Evolutionary conservation across 2,888 invertebrate species (phyloP), one percentile per base, ranked within the genome.

Genomic region (Eudasyphora cyanicolor): DNA sequence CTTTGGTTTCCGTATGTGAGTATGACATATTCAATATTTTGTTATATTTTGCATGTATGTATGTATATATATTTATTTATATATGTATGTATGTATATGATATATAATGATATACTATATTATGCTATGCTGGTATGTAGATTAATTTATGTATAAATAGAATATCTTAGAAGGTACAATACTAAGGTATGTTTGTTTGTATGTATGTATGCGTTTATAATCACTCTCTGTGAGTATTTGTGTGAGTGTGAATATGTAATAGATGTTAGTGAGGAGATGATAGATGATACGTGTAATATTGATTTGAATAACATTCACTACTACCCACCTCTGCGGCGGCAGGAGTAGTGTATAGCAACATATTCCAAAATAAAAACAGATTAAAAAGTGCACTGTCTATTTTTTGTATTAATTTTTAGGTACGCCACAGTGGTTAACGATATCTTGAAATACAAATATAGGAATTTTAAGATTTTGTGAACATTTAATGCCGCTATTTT

Each of bases 1-100:
- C 60, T 74, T 76, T 76, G 45, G 77, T 84, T 75, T 84, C 83
- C 77, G 57, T 84, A 38, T 45, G 76, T 73, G 45, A 60, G 60
- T 76, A 83, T 77, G 79, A 35, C 85, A 76, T 85, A 82, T 75
- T 62, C 14, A 54, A 76, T 49, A 19, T 21, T 8, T 74, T 12
- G 35, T 19, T 82, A 64, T 81, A 21, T 77, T 82, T 85, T n/a
- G n/a, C 85, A 87, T 87, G 88, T 87, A 87, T 85, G 81, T 87
- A 87, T 38, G 24, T 74, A 21, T 75, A 62, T 62, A 54, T 81
- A 60, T 74, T 19, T 60, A 62, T 70, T 29, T 57, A 45, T 57
- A 29, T 51, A 49, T 60, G 14, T 74, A 73, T 77, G 49, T 67
- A 81, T 29, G 27, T 77, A 80, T 67, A 12, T 51, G 35, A 74